Percentiles rank a stretch among this genome's conserved stretches.
phyloP scores from a whole-genome alignment of 2,113 vertebrate species.

The Stegostoma tigrinum region DNA sequence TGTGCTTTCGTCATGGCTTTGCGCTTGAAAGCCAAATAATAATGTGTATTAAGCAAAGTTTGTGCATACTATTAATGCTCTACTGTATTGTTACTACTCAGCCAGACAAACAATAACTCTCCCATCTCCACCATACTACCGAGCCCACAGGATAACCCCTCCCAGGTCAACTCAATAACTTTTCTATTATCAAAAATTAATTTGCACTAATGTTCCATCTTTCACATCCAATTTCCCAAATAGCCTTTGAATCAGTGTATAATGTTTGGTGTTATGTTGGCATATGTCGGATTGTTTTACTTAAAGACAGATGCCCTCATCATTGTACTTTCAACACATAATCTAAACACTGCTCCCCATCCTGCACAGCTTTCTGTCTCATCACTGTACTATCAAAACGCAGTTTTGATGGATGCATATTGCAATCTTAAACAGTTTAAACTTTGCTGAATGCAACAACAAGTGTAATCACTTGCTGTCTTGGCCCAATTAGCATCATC shows the following conservation, averaged over 20 bases:
- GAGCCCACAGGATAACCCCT: not conserved
- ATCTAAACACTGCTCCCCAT: not conserved
- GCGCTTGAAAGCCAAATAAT: not conserved
- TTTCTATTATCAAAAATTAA: not conserved
- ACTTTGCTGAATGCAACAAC: too few species aligned
- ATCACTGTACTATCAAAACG: not conserved
- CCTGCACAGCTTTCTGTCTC: not conserved
- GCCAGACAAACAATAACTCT: not conserved
- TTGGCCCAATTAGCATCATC: too few species aligned
- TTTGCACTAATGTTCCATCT: not conserved
- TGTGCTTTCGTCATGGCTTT: not conserved
- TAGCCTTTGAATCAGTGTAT: not conserved
- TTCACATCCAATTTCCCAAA: not conserved
- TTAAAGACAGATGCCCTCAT: not conserved
- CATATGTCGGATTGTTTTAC: not conserved
- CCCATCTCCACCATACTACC: not conserved
- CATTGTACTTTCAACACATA: not conserved
- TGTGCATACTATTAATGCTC: not conserved
- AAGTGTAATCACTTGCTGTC: too few species aligned
- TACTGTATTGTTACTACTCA: not conserved
- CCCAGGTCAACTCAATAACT: not conserved
- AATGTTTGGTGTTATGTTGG: not conserved
- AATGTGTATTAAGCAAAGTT: not conserved
- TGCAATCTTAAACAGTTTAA: too few species aligned
- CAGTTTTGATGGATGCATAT: not conserved